Percentiles rank a stretch among this genome's conserved stretches.
These are phyloP conservation scores for Acrocyrtus sp. DNA, from an alignment of 2,888 invertebrate genomes.

Conservation along the genomic window DNA sequence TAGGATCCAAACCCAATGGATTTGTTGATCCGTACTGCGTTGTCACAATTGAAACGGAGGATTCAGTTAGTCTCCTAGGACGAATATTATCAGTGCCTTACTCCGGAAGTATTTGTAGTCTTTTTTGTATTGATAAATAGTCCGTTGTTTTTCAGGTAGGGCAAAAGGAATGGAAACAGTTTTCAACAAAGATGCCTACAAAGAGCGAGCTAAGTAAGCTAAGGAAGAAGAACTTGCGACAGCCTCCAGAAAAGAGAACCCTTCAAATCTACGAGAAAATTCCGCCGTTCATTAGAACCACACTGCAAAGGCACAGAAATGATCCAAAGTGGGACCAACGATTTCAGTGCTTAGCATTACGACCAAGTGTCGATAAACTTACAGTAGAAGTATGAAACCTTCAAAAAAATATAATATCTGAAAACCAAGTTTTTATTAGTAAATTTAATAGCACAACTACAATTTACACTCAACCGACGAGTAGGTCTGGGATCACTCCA, in stretches of 20 bases:
- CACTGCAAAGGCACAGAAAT: conserved; percentile 38
- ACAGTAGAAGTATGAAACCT: conserved; percentile 53
- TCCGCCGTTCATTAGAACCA: conserved; percentile 49
- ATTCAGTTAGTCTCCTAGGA: conserved; percentile 42
- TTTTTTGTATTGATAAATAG: conserved; percentile 21
- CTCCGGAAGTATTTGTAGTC: not conserved
- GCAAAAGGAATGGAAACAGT: conserved; percentile 56
- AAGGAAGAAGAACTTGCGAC: conserved; percentile 26
- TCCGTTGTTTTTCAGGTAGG: conserved; percentile 55
- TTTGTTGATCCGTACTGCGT: conserved; percentile 57
- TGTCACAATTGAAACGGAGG: conserved; percentile 55
- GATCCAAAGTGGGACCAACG: conserved; percentile 59
- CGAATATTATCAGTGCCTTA: not conserved
- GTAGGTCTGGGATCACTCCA: conserved; percentile 57
- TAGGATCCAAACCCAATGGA: conserved; percentile 28
- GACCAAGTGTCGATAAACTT: conserved; percentile 57
- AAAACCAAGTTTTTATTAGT: too few relatives aligned
- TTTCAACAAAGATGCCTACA: conserved; percentile 42
- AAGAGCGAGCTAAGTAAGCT: conserved; percentile 2
- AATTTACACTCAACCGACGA: not conserved
- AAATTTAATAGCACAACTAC: not conserved
- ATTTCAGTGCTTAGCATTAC: conserved; percentile 57
- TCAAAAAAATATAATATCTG: too few relatives aligned
- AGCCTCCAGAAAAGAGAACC: conserved; percentile 39
- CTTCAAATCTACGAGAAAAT: conserved; percentile 53